These are phyloP conservation scores for Pipistrellus pygmaeus DNA, from an alignment of 2,797 vertebrate genomes.

Conservation along the genomic window DNA sequence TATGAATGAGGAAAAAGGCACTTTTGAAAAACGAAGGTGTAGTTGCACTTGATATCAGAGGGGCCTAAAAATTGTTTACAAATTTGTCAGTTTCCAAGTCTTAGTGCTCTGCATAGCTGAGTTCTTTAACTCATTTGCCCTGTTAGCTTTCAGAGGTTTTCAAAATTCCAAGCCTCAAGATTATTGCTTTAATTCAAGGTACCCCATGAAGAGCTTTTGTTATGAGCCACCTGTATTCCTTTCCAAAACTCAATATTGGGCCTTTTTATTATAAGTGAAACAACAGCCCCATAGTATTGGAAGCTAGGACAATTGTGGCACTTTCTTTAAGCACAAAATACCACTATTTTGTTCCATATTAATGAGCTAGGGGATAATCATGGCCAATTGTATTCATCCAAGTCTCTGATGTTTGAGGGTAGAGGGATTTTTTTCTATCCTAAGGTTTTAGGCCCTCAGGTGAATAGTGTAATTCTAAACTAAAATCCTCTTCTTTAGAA, in stretches of 20 bases:
- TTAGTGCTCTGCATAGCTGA: background rate
- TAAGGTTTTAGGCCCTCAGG: background rate
- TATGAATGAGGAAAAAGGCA: background rate
- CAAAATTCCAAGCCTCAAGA: background rate
- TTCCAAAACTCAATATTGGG: background rate
- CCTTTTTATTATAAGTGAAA: constrained; percentile 28
- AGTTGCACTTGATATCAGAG: background rate
- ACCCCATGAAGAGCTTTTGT: background rate
- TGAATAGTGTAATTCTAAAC: background rate
- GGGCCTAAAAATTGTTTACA: background rate
- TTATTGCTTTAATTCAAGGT: background rate
- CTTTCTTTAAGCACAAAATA: background rate
- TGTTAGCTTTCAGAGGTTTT: background rate
- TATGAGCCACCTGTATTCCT: background rate
- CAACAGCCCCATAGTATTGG: background rate
- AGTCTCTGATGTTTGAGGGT: background rate
- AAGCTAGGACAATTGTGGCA: background rate
- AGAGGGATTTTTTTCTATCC: background rate
- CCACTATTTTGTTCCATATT: background rate
- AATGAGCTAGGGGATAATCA: background rate
- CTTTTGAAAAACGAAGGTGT: background rate
- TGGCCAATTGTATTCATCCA: background rate
- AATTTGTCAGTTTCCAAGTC: background rate
- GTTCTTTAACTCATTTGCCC: background rate
- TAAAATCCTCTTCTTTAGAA: background rate